Conservation (phyloP, 2,113 vertebrate genomes). For the Spea multiplicata region DNA sequence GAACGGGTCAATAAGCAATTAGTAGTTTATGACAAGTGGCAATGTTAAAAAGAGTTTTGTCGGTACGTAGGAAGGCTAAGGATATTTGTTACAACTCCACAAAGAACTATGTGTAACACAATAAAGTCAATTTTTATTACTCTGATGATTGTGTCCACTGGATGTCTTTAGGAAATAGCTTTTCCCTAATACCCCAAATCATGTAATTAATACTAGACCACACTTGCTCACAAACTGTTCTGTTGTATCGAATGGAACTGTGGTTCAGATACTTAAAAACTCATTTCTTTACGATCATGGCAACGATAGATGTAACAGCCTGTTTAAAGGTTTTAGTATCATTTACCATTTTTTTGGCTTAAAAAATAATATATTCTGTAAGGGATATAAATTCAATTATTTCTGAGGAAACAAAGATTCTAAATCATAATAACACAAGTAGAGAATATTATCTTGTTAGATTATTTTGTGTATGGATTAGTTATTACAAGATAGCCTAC, state of each 20-base stretch:
- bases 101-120: slow-evolving; percentile 62
- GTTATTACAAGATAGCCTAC: too few relatives aligned
- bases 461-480: too few relatives aligned
- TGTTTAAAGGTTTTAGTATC: slow-evolving; percentile 37
- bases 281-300: not conserved
- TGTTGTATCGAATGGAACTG: slow-evolving; percentile 47
- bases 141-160: slow-evolving; percentile 61
- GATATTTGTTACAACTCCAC: slow-evolving; percentile 64
- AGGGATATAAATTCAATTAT: not conserved
- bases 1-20: slow-evolving; percentile 73
- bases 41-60: slow-evolving; percentile 58
- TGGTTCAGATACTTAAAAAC: slow-evolving; percentile 37
- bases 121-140: slow-evolving; percentile 72
- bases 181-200: slow-evolving; percentile 52
- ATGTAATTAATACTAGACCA: slow-evolving; percentile 60
- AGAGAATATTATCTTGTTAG: too few relatives aligned
- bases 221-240: slow-evolving; percentile 56
- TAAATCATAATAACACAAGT: not conserved
- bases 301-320: slow-evolving; percentile 17
- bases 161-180: slow-evolving; percentile 65
- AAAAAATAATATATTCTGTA: not conserved
- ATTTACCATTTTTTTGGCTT: not conserved
- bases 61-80: slow-evolving; percentile 58
- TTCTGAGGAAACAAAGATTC: not conserved
- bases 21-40: slow-evolving; percentile 73